A percentile compares a stretch with the other conserved stretches of the same genome.
Conservation (phyloP, 35 echinoderm and acorn worm species). For the Patiria miniata region DNA sequence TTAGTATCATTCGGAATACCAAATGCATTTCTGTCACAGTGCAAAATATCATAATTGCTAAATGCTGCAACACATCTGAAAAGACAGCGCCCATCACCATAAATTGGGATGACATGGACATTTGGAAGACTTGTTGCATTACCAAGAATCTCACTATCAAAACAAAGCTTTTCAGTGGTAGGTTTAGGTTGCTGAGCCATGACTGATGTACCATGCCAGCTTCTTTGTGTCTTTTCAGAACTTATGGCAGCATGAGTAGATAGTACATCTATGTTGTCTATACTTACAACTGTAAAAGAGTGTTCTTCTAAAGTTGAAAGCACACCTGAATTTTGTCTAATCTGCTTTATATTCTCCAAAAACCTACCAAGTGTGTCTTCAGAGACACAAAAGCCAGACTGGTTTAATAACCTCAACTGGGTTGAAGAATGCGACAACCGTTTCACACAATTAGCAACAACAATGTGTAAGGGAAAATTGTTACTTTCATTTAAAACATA, state of each 20-base stretch:
- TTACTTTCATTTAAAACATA: slow-evolving; percentile 44
- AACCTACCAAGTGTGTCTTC: slow-evolving; percentile 42
- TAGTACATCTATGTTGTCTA: slow-evolving; percentile 63
- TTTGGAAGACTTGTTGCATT: neutral
- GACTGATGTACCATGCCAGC: slow-evolving; percentile 71
- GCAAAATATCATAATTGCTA: neutral
- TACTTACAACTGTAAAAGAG: slow-evolving; percentile 29
- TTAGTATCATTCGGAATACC: neutral
- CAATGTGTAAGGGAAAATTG: slow-evolving; percentile 54
- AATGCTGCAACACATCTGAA: slow-evolving; percentile 16
- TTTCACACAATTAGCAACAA: slow-evolving; percentile 50
- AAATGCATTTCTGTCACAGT: neutral
- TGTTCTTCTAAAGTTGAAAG: slow-evolving; percentile 42
- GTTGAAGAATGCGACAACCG: slow-evolving; percentile 59
- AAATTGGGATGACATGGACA: slow-evolving; percentile 9
- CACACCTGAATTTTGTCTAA: slow-evolving; percentile 22
- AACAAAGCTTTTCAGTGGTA: slow-evolving; percentile 20
- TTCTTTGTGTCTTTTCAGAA: slow-evolving; percentile 41
- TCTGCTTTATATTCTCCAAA: slow-evolving; percentile 32
- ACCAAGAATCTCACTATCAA: neutral
- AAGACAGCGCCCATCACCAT: slow-evolving; percentile 35
- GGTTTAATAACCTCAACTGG: slow-evolving; percentile 36
- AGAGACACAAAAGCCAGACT: slow-evolving; percentile 43
- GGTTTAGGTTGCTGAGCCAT: slow-evolving; percentile 72
- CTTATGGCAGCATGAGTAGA: slow-evolving; percentile 45